Evolutionary conservation across 2,888 invertebrate genomes (phyloP).

Genomic region (Hydrotaea diabolus): DNA sequence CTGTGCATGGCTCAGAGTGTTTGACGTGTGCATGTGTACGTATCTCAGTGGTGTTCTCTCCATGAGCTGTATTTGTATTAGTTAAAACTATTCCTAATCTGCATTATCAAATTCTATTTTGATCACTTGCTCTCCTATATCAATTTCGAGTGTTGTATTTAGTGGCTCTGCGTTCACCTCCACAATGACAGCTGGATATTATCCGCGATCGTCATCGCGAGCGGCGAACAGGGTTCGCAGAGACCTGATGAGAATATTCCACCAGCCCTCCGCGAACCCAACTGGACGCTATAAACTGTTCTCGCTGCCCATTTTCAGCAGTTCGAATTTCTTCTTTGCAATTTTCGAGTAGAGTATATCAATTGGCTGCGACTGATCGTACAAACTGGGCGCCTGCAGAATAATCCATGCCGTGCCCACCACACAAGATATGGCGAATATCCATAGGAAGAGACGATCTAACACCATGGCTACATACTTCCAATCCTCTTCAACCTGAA

Average conservation of each 20-base stretch:
- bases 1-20: not conserved
- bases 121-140: conserved; percentile 77
- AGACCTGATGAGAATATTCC: conserved; percentile 86
- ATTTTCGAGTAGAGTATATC: conserved; percentile 95
- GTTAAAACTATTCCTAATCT: conserved; percentile 49
- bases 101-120: conserved; percentile 74
- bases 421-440: conserved; percentile 96
- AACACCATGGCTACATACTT: conserved; percentile 97
- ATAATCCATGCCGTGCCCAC: conserved; percentile 94
- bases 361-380: conserved; percentile 94
- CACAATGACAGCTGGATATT: conserved; percentile 76
- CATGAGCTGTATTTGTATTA: conserved; percentile 40
- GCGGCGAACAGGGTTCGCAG: conserved; percentile 86
- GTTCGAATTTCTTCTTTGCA: conserved; percentile 93
- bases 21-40: conserved; percentile 22
- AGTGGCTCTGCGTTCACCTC: conserved; percentile 55
- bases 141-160: conserved; percentile 63
- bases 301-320: conserved; percentile 91
- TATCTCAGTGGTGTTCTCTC: conserved; percentile 22
- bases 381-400: conserved; percentile 94
- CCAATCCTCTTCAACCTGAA: conserved; percentile 97
- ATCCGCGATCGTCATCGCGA: conserved; percentile 82
- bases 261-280: conserved; percentile 84
- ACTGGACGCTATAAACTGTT: conserved; percentile 81
- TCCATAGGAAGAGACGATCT: conserved; percentile 97